These are phyloP conservation scores for Miichthys miiuy DNA, from an alignment of 2,797 vertebrate genomes.

Conservation along the genomic window DNA sequence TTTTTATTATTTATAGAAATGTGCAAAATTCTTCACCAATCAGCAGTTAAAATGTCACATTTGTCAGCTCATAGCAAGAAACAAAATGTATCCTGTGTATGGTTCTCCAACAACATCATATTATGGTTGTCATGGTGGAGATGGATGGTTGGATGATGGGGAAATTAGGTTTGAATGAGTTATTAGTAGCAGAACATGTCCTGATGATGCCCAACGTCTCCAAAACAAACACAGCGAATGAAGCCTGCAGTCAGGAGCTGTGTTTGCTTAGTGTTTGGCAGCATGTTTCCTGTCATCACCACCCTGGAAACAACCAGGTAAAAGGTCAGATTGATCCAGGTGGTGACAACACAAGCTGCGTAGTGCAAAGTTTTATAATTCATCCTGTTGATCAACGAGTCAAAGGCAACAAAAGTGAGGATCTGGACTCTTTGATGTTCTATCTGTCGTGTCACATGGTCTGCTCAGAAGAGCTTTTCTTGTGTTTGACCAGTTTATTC, in stretches of 20 bases:
- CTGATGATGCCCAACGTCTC: background rate
- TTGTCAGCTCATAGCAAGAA: background rate
- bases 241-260: background rate
- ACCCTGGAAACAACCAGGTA: background rate
- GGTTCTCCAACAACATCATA: background rate
- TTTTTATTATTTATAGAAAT: background rate
- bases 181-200: slow-evolving; percentile 2
- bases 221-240: background rate
- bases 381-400: background rate
- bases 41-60: background rate
- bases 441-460: slow-evolving; percentile 1
- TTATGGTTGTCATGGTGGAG: background rate
- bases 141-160: background rate
- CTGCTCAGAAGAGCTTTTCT: slow-evolving; percentile 3
- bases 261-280: slow-evolving; percentile 7
- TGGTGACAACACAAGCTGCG: background rate
- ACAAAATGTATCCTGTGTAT: background rate
- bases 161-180: background rate
- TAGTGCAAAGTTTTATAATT: background rate
- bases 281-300: slow-evolving; percentile 26
- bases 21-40: background rate
- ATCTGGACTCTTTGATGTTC: slow-evolving; percentile 7
- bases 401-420: background rate
- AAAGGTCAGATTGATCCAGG: slow-evolving; percentile 17
- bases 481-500: slow-evolving; percentile 15